Evolutionary conservation across 92 coral and sea anemone genomes (phyloP).

Genomic region (Porites lobata): DNA sequence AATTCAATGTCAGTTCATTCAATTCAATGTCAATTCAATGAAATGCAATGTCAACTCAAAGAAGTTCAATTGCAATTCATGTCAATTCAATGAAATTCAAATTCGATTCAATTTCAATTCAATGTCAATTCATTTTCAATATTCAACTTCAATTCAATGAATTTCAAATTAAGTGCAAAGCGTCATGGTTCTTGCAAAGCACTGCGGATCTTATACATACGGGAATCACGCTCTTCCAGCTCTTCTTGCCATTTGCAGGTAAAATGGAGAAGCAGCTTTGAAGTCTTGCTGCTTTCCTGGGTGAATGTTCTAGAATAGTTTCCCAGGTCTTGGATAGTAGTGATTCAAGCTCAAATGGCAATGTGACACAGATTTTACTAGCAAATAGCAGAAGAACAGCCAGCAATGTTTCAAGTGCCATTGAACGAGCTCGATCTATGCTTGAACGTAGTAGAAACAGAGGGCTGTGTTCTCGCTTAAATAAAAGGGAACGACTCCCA

Average conservation of each 20-base stretch:
- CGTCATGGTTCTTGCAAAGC: no score
- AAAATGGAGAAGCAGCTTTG: slow-evolving; percentile 28
- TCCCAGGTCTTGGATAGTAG: slow-evolving; percentile 18
- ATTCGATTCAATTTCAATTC: slow-evolving; percentile 8
- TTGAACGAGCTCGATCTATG: slow-evolving; percentile 51
- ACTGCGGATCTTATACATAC: no score
- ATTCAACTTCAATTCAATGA: no score
- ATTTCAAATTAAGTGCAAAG: background rate
- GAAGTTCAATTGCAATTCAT: background rate
- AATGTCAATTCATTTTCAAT: background rate
- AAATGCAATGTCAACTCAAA: no score
- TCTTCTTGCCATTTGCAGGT: background rate
- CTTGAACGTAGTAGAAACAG: slow-evolving; percentile 30
- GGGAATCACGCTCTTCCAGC: background rate
- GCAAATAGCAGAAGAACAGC: slow-evolving; percentile 10
- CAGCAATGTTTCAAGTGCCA: slow-evolving; percentile 46
- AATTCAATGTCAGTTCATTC: no score
- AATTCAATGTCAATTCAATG: background rate
- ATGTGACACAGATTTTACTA: background rate
- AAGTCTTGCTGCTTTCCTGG: slow-evolving; percentile 36
- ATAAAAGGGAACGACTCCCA: background rate
- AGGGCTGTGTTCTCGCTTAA: slow-evolving; percentile 15
- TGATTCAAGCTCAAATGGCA: slow-evolving; percentile 11
- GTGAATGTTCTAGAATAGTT: slow-evolving; percentile 36
- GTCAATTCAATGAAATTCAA: slow-evolving; percentile 18